A percentile compares a stretch with the other conserved stretches of the same genome.
These are phyloP conservation scores for Bemisia tabaci DNA, from an alignment of 1,140 invertebrate species.

Conservation along the genomic window DNA sequence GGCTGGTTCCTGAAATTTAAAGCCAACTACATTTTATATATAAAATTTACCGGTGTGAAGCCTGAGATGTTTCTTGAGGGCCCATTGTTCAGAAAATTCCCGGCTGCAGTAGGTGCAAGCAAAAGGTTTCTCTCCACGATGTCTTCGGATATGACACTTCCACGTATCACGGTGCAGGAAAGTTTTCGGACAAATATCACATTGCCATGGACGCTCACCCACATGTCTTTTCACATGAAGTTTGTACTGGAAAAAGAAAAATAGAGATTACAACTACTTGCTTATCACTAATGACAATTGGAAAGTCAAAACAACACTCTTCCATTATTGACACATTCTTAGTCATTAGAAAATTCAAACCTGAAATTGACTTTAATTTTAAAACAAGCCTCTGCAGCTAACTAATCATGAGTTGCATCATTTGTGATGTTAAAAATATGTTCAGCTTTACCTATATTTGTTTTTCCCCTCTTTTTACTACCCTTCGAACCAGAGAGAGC, in stretches of 20 bases:
- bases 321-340: too few species aligned
- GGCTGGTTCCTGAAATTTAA: too few species aligned
- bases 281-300: background rate
- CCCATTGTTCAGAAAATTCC: constrained; percentile 48
- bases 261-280: background rate
- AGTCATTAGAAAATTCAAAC: too few species aligned
- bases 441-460: too few species aligned
- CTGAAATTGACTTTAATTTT: too few species aligned
- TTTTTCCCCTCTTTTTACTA: too few species aligned
- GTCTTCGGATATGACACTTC: constrained; percentile 46
- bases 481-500: too few species aligned
- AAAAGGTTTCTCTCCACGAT: constrained; percentile 46
- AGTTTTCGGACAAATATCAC: constrained; percentile 41
- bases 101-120: constrained; percentile 43
- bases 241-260: constrained; percentile 19
- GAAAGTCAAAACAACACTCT: too few species aligned
- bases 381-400: too few species aligned
- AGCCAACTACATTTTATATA: too few species aligned
- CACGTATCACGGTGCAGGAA: constrained; percentile 51
- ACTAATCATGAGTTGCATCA: too few species aligned
- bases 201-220: constrained; percentile 45
- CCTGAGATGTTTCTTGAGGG: constrained; percentile 49
- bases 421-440: too few species aligned
- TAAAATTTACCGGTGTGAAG: constrained; percentile 44
- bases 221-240: constrained; percentile 42